Percentiles rank a stretch among this genome's conserved stretches.
Evolutionary conservation across 1,140 invertebrate species (phyloP).

Genomic region (Drosophila pruinosa): DNA sequence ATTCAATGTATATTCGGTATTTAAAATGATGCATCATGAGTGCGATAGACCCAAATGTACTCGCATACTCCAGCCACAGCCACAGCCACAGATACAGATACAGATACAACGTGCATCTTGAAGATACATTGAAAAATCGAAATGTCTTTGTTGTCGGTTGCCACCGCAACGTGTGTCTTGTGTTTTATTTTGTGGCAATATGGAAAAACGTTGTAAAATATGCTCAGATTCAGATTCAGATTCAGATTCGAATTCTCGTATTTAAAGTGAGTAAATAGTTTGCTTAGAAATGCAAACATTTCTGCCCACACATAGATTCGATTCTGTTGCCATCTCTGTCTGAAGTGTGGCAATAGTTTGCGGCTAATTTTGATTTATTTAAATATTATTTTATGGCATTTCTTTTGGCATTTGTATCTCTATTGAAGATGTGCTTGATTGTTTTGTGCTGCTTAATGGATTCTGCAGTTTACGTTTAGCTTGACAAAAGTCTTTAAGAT

Average conservation of each 20-base stretch:
- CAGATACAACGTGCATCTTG: slow-evolving; percentile 34
- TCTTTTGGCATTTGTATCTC: background rate
- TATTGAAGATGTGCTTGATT: background rate
- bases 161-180: slow-evolving; percentile 9
- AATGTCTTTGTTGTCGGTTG: background rate
- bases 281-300: slow-evolving; percentile 25
- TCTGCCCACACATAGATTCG: background rate
- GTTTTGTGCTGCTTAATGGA: background rate
- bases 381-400: slow-evolving; percentile 67
- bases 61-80: background rate
- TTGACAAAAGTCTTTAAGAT: background rate
- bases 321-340: background rate
- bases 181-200: slow-evolving; percentile 65
- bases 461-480: background rate
- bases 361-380: slow-evolving; percentile 71
- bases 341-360: slow-evolving; percentile 33
- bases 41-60: background rate
- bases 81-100: slow-evolving; percentile 6
- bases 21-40: slow-evolving; percentile 56
- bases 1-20: slow-evolving; percentile 52
- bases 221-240: slow-evolving; percentile 16
- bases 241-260: background rate
- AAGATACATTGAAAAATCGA: slow-evolving; percentile 32
- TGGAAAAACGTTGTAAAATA: slow-evolving; percentile 72
- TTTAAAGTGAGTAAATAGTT: slow-evolving; percentile 44